Percentiles rank a stretch among this genome's conserved stretches.
Conservation (phyloP, 2,113 vertebrate genomes). For the Apodemus speciosus region DNA sequence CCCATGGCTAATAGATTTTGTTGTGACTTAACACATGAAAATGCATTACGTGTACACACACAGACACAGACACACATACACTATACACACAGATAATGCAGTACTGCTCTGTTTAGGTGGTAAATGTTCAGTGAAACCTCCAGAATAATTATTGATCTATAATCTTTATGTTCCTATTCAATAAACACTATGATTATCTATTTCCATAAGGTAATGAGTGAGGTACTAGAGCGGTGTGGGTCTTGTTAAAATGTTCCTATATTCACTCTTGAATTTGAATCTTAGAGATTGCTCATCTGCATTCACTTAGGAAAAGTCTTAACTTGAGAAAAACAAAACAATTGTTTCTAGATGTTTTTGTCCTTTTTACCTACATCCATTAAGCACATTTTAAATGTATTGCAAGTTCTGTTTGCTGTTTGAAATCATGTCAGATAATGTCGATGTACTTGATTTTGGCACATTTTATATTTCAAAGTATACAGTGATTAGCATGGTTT, state of each 20-base stretch:
- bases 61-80: not conserved
- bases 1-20: not conserved
- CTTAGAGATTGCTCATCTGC: not conserved
- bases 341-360: not conserved
- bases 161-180: not conserved
- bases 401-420: not conserved
- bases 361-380: not conserved
- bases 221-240: not conserved
- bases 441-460: not conserved
- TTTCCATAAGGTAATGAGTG: not conserved
- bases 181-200: not conserved
- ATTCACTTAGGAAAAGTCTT: not conserved
- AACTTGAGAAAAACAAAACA: not conserved
- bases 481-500: conserved; percentile 44
- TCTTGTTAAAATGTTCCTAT: not conserved
- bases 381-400: conserved; percentile 9
- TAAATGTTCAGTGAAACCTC: not conserved
- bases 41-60: not conserved
- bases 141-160: not conserved
- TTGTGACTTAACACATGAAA: not conserved
- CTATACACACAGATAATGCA: too few species aligned
- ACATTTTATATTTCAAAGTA: conserved; percentile 52
- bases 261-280: not conserved
- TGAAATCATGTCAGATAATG: not conserved
- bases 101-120: too few species aligned